These are phyloP conservation scores for Dasyprocta punctata DNA, from an alignment of 2,113 vertebrate species.

Conservation along the genomic window DNA sequence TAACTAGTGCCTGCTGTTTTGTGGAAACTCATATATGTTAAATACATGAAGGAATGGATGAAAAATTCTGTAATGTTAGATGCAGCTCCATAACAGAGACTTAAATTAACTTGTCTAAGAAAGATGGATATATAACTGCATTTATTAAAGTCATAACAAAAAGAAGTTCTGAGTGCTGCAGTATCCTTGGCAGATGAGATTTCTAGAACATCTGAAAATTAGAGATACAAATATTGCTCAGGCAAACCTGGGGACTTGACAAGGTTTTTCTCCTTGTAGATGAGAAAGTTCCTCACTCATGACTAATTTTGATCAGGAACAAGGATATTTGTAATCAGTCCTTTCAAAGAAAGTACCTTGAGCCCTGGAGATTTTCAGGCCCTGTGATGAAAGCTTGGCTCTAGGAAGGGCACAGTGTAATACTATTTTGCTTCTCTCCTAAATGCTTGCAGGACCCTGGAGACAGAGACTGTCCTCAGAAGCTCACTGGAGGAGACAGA, in stretches of 20 bases:
- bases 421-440: neutral
- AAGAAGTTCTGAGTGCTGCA: neutral
- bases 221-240: neutral
- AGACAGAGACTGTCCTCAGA: neutral
- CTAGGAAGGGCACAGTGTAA: neutral
- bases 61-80: neutral
- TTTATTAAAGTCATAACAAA: constrained; percentile 33
- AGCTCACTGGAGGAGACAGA: neutral
- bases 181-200: neutral
- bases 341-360: neutral
- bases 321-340: neutral
- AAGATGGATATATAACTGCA: neutral
- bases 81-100: neutral
- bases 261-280: neutral
- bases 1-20: neutral
- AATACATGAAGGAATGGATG: neutral
- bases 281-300: neutral
- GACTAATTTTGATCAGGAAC: neutral
- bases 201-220: neutral
- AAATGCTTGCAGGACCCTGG: neutral
- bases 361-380: neutral
- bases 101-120: neutral
- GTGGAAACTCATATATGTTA: neutral
- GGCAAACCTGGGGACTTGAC: neutral
- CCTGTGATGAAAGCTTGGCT: neutral